Evolutionary conservation across 2,888 invertebrate species (phyloP), one percentile per base, ranked within the genome.

Genomic region (Dorcus parallelipipedus): DNA sequence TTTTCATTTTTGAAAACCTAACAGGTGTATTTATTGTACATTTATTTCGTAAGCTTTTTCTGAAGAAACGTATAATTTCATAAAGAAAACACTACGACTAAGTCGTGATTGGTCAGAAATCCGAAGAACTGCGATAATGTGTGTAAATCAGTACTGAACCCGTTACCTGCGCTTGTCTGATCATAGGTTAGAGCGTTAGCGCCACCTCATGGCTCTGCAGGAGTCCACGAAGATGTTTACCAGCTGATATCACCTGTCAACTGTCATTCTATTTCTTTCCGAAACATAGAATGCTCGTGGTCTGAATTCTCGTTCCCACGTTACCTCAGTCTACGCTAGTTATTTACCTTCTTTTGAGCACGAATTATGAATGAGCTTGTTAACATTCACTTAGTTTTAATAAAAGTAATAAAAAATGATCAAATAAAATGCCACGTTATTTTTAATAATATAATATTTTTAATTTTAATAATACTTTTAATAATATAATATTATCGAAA

Each of bases 211-310:
- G 54, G 54, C 58, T 54, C 58, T 47, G 54, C 58, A 54, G 58
- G 58, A 58, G 58, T 51, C 58, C 58, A 58, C 58, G 58, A 51
- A 58, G 58, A 56, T 56, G 56, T 42, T 50, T 43, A 50, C 56
- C 56, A 43, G 54, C 58, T 54, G 58, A 58, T 58, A 58, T 54
- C 58, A 58, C 58, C 58, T 54, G 58, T 58, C 58, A 58, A 51
- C 58, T 58, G 58, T 58, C 58, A 54, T 58, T 58, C 58, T 50
- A 50, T 45, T 54, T 51, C 58, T 53, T 56, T 50, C 49, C 41
- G 38, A 55, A n/a, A 41, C 49, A 49, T 49, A 49, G 42, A 54
- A 54, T 49, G 52, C 26, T 40, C 50, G 48, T 47, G 53, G 38
- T 45, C 50, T 43, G 50, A 54, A 54, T 50, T 49, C 54, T n/a